Evolutionary conservation across 2,888 invertebrate genomes (phyloP), one percentile per base, ranked within the genome.

Genomic region (Leucoptera coffeella): DNA sequence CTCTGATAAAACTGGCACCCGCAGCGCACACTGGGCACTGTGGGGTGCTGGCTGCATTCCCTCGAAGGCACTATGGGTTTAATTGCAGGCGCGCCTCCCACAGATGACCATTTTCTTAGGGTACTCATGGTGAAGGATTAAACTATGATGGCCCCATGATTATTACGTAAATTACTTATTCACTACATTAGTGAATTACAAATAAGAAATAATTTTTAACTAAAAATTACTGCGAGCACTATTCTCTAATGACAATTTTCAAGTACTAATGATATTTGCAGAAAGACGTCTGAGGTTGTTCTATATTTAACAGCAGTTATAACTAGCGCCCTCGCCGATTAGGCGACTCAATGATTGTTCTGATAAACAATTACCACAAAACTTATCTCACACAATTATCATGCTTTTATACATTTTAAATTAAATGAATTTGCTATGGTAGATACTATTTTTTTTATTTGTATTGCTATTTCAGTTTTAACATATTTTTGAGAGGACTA

Each of bases 1-100:
- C 82, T 79, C 69, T 85, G 82, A 60, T 80, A 89, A 62, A 80
- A 89, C 65, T 89, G 88, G 65, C 89, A 88, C 38, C 75, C 88
- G 59, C 89, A 88, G 40, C 89, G 80, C 33, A 89, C 87, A 52
- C 88, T 88, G 45, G 85, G 74, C 32, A 86, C 78, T 40, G 74
- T 77, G 39, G 81, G 77, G 41, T 82, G 77, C 36, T 81, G 79
- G 49, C 82, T 79, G 47, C 82, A 78, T 49, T 78, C 78, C 43
- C 84, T 75, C 32, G 85, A 82, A 29, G 81, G 80, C 47, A 79
- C 74, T 43, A 80, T 73, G 34, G 74, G 73, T 45, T 74, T 78
- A 42, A 74, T 73, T 43, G 74, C 52, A 30, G 77, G 78, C 46
- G 74, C 56, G 29, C 77, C 75, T 40, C 82, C 82, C 55, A 81